phyloP scores from a whole-genome alignment of 1,140 invertebrate genomes.

The Musca domestica region DNA sequence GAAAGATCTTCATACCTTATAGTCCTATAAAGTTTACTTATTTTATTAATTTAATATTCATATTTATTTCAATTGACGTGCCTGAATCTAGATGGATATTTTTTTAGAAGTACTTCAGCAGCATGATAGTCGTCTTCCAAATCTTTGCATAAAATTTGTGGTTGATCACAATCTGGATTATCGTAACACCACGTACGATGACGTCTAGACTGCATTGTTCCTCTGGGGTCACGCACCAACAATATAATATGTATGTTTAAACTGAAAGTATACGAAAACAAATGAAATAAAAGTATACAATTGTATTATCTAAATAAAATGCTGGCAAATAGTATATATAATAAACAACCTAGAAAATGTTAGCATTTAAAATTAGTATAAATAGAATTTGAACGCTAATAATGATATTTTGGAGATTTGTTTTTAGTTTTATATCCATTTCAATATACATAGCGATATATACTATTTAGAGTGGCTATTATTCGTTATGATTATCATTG shows the following conservation, averaged over 20 bases:
- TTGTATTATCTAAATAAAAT: too few relatives aligned
- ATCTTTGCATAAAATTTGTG: conserved; percentile 73
- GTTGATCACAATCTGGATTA: conserved; percentile 78
- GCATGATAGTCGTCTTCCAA: conserved; percentile 78
- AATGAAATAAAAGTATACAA: neutral
- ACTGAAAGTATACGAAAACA: conserved; percentile 51
- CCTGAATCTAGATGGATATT: conserved; percentile 73
- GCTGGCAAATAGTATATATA: too few relatives aligned
- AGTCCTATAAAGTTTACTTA: conserved; percentile 60
- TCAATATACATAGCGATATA: too few relatives aligned
- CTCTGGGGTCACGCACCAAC: conserved; percentile 80
- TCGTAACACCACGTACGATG: conserved; percentile 82
- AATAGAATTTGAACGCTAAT: too few relatives aligned
- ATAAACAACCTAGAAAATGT: too few relatives aligned
- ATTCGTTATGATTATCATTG: too few relatives aligned
- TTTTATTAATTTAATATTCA: neutral
- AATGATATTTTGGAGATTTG: too few relatives aligned
- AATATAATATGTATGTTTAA: conserved; percentile 74
- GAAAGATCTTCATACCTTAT: conserved; percentile 84
- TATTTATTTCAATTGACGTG: conserved; percentile 46
- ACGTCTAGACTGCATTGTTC: conserved; percentile 79
- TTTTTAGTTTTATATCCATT: too few relatives aligned
- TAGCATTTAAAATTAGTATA: too few relatives aligned
- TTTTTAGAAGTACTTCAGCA: conserved; percentile 65
- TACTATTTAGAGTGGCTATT: too few relatives aligned